Conservation (phyloP, 2,797 vertebrate genomes). For the Tadarida brasiliensis region DNA sequence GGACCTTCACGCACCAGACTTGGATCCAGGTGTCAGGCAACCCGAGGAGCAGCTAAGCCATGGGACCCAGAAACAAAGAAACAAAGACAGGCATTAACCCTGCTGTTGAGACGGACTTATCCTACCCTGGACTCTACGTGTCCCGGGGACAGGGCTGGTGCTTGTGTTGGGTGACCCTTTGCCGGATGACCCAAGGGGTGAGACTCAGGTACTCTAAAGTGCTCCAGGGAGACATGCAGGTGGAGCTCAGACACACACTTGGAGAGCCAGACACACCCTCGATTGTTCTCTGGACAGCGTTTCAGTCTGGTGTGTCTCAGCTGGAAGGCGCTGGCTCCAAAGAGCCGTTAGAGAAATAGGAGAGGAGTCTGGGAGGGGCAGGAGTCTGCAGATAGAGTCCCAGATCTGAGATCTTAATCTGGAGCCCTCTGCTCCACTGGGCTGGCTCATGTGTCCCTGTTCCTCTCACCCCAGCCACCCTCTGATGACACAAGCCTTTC, state of each 20-base stretch:
- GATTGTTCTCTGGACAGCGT: background rate
- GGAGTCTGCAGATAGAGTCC: rapidly evolving
- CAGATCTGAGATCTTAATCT: background rate
- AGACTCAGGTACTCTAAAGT: background rate
- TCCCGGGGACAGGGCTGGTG: background rate
- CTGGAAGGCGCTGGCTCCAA: background rate
- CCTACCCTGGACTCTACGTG: rapidly evolving
- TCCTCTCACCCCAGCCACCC: background rate
- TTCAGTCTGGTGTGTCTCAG: background rate
- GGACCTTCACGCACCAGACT: background rate
- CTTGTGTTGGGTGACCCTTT: background rate
- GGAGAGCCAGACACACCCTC: background rate
- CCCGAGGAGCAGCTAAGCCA: background rate
- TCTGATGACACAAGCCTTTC: background rate
- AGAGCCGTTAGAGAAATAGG: background rate
- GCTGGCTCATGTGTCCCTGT: background rate
- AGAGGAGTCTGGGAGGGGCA: background rate
- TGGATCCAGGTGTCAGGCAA: background rate
- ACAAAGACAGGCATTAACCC: background rate
- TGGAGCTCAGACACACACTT: rapidly evolving
- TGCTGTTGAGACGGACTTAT: background rate
- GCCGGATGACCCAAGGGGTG: background rate
- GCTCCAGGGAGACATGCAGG: background rate
- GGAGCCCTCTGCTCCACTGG: background rate
- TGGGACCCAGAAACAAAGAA: background rate